These are phyloP conservation scores for Diplosoma virens DNA, from an alignment of 23 tunicate species.

Conservation along the genomic window DNA sequence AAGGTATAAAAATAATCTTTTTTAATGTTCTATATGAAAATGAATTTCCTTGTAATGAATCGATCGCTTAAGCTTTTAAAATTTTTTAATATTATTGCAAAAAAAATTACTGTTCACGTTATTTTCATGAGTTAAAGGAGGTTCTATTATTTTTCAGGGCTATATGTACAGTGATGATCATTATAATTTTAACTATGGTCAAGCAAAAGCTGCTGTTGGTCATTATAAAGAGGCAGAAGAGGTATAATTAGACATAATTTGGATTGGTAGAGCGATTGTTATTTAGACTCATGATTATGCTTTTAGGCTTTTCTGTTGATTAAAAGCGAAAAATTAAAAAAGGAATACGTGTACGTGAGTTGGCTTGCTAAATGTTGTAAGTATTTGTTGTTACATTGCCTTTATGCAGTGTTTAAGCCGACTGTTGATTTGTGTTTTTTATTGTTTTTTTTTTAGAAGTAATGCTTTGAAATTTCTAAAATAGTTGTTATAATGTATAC, in stretches of 20 bases:
- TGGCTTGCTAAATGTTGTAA: slow-evolving; percentile 93
- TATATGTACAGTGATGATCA: slow-evolving; percentile 86
- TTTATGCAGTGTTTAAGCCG: no score
- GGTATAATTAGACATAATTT: slow-evolving; percentile 8
- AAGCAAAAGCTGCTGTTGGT: slow-evolving; percentile 80
- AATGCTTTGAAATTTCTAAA: no score
- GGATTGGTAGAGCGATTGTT: not conserved
- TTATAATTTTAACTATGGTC: slow-evolving; percentile 93
- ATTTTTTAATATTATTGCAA: not conserved
- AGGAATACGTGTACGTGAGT: slow-evolving; percentile 76
- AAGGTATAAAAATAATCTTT: no score
- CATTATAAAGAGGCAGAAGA: slow-evolving; percentile 97
- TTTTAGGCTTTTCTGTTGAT: slow-evolving; percentile 60
- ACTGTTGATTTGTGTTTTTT: no score
- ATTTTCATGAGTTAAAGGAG: not conserved
- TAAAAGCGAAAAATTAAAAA: slow-evolving; percentile 64
- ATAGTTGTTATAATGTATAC: no score
- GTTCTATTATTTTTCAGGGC: slow-evolving; percentile 26
- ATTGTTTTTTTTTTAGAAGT: no score
- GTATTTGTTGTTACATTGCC: no score
- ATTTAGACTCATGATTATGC: not conserved
- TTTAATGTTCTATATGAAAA: no score
- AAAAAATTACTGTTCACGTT: not conserved
- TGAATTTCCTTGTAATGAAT: not conserved
- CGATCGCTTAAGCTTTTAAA: not conserved